Conservation (phyloP, 2,888 invertebrate species). For the Xestoiulus laeticollis region DNA sequence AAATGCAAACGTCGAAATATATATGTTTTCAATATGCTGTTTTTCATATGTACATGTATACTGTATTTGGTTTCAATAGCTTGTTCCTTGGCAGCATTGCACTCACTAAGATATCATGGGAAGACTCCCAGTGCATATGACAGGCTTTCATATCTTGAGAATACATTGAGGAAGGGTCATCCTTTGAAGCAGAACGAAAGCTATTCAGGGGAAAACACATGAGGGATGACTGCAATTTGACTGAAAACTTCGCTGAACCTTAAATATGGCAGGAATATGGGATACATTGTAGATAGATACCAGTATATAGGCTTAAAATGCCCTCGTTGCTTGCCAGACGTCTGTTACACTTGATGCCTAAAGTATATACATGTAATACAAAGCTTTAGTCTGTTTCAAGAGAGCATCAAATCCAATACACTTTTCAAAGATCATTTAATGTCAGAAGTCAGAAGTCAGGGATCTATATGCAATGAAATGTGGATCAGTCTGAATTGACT, state of each 20-base stretch:
- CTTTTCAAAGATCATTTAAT: conserved; percentile 30
- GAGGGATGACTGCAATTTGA: conserved; percentile 34
- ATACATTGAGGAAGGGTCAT: conserved; percentile 41
- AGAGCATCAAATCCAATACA: conserved; percentile 15
- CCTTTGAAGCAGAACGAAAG: conserved; percentile 38
- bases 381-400: conserved; percentile 19
- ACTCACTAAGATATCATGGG: conserved; percentile 28
- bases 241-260: conserved; percentile 31
- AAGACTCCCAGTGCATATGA: conserved; percentile 33
- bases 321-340: background rate
- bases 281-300: background rate
- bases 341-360: conserved; percentile 11
- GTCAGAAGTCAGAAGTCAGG: background rate
- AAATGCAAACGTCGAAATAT: background rate
- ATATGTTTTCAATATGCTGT: background rate
- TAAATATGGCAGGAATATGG: background rate
- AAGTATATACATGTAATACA: conserved; percentile 11
- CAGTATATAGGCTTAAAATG: background rate
- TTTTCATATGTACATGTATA: background rate
- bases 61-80: background rate
- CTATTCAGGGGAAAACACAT: conserved; percentile 29
- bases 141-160: conserved; percentile 39
- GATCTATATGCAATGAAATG: conserved; percentile 15
- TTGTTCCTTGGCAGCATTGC: background rate
- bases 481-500: background rate